Evolutionary conservation across 2,797 vertebrate species (phyloP), one percentile per base, ranked within the genome.

Genomic region (Bradypodion pumilum): DNA sequence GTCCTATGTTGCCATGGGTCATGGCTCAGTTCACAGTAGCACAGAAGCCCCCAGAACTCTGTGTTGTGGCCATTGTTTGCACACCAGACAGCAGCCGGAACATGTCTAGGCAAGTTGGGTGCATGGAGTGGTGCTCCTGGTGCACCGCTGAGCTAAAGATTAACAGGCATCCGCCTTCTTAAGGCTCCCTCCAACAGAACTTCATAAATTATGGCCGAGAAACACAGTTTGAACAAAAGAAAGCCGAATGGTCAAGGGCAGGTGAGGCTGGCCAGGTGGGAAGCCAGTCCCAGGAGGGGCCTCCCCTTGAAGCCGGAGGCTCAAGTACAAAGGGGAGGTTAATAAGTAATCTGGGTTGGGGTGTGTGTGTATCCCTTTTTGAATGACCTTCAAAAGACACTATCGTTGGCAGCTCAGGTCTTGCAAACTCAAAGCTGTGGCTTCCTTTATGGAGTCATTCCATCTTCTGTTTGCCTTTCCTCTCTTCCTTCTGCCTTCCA

Each of bases 331-430:
- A 0, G 0, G 46, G 25, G 66, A 62, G 0, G 59, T 90, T 87
- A 89, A 89, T 90, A 86, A 89, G 85, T 90, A 82, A 92, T 13
- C 83, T 86, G 80, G 81, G 46, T 23, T 4, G 0, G 25, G 5
- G 27, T 32, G 46, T 29, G 40, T 21, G 46, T 12, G 52, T 15
- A 21, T 56, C 52, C 52, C 40, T 16, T 13, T 65, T 29, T 65
- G 62, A n/a, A 65, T 12, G n/a, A n/a, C n/a, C n/a, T n/a, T n/a
- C n/a, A n/a, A n/a, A n/a, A n/a, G n/a, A n/a, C n/a, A n/a, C n/a
- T n/a, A n/a, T n/a, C n/a, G n/a, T n/a, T n/a, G n/a, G n/a, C n/a
- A n/a, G n/a, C n/a, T n/a, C n/a, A n/a, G n/a, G n/a, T n/a, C n/a
- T n/a, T n/a, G n/a, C n/a, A n/a, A n/a, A n/a, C n/a, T n/a, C n/a